A percentile compares a stretch with the other conserved stretches of the same genome.
Conservation (phyloP, 2,113 vertebrate species). For the Odobenus rosmarus region DNA sequence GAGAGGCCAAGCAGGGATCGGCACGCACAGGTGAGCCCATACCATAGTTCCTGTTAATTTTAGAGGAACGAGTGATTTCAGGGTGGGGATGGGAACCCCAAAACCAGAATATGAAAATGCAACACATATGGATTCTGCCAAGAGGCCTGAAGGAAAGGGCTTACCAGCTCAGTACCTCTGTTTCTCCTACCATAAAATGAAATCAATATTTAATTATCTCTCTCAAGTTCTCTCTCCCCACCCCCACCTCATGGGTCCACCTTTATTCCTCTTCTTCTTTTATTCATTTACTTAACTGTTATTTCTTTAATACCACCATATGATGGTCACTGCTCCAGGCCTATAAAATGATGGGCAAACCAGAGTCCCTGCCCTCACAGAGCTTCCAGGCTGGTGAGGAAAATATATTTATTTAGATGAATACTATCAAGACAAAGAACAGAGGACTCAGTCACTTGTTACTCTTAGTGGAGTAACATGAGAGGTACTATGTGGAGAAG, state of each 20-base stretch:
- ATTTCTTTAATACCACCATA: neutral
- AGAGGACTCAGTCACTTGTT: neutral
- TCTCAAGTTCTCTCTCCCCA: neutral
- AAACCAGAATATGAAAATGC: neutral
- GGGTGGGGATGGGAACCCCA: neutral
- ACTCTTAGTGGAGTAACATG: neutral
- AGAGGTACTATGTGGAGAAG: too few relatives aligned
- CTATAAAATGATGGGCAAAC: neutral
- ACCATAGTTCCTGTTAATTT: neutral
- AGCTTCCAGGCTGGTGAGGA: neutral
- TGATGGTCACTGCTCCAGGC: neutral
- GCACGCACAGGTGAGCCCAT: neutral
- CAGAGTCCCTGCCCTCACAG: neutral
- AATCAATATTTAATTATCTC: neutral
- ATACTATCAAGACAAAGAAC: neutral
- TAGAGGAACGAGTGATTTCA: neutral
- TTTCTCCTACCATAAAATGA: neutral
- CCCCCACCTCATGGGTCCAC: too few relatives aligned
- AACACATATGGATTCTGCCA: neutral
- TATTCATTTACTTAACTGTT: neutral
- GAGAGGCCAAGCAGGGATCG: neutral
- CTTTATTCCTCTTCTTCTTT: neutral
- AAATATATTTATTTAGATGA: neutral
- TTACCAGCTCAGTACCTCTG: neutral
- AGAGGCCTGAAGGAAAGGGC: neutral